Evolutionary conservation across 2,888 invertebrate genomes (phyloP).

Genomic region (Invenusta paracnida): DNA sequence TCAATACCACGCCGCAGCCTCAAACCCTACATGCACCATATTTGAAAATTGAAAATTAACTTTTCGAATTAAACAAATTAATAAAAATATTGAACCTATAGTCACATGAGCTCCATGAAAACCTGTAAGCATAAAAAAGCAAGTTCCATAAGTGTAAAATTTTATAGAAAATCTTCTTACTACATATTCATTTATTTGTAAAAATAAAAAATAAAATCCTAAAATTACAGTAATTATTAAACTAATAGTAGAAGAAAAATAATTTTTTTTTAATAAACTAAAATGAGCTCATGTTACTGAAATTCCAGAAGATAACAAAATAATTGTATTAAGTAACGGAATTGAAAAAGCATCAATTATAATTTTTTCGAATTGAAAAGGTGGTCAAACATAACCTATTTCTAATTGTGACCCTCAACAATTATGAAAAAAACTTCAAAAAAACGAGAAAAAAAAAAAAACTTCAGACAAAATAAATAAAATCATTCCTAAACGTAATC

Average conservation of each 20-base stretch:
- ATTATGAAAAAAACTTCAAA: slow-evolving; percentile 66
- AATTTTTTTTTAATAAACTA: slow-evolving; percentile 62
- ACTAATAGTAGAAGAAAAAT: slow-evolving; percentile 61
- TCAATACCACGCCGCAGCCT: slow-evolving; percentile 69
- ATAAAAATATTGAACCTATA: slow-evolving; percentile 66
- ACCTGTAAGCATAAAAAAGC: slow-evolving; percentile 72
- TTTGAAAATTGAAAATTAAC: slow-evolving; percentile 54
- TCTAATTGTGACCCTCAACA: slow-evolving; percentile 65
- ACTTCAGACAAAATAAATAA: slow-evolving; percentile 72
- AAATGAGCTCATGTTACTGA: slow-evolving; percentile 69
- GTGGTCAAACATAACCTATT: slow-evolving; percentile 68
- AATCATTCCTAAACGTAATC: slow-evolving; percentile 70
- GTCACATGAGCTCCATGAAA: slow-evolving; percentile 73
- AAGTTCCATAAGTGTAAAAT: slow-evolving; percentile 68
- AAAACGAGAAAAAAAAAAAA: slow-evolving; percentile 67
- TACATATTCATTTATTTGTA: slow-evolving; percentile 70
- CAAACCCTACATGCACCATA: slow-evolving; percentile 67
- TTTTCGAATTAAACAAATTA: slow-evolving; percentile 20
- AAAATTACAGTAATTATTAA: slow-evolving; percentile 65
- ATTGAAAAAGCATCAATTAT: slow-evolving; percentile 68
- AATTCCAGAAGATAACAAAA: slow-evolving; percentile 70
- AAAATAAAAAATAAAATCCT: slow-evolving; percentile 68
- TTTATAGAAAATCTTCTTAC: slow-evolving; percentile 66
- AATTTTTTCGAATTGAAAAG: slow-evolving; percentile 66
- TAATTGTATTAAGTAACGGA: slow-evolving; percentile 71